Conservation (phyloP, 2,113 vertebrate species). For the Pipa parva region DNA sequence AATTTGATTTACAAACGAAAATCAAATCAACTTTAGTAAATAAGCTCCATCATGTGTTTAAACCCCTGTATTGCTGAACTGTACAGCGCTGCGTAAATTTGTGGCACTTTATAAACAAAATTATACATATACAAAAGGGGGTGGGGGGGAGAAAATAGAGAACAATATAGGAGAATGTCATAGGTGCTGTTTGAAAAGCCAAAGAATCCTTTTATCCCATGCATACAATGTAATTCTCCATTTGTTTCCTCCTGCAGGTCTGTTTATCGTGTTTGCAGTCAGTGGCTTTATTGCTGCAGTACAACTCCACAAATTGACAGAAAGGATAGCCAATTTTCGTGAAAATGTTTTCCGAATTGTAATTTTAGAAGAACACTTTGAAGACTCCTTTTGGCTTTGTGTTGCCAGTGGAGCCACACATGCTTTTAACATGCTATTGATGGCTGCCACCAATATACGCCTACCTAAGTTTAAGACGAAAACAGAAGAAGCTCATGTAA, state of each 20-base stretch:
- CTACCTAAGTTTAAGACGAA: conserved; percentile 85
- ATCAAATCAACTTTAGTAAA: no score
- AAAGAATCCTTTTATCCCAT: no score
- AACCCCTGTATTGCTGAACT: no score
- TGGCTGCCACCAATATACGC: conserved; percentile 77
- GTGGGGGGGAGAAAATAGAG: no score
- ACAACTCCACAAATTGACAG: conserved; percentile 75
- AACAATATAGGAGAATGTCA: no score
- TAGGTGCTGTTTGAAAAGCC: no score
- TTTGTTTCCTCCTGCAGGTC: conserved; percentile 61
- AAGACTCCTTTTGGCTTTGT: conserved; percentile 88
- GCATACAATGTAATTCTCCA: no score
- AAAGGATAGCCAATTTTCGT: conserved; percentile 81
- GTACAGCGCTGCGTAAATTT: no score
- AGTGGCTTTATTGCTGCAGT: conserved; percentile 81
- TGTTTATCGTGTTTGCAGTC: conserved; percentile 69
- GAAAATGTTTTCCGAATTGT: conserved; percentile 79
- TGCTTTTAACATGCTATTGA: conserved; percentile 73
- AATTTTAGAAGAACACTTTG: conserved; percentile 76
- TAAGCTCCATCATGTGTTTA: no score
- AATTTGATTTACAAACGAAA: no score
- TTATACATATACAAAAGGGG: no score
- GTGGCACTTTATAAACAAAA: no score
- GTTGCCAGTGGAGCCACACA: conserved; percentile 79
- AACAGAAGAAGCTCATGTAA: conserved; percentile 80